These are phyloP conservation scores for Agrochola litura DNA, from an alignment of 2,888 invertebrate species.

Conservation along the genomic window DNA sequence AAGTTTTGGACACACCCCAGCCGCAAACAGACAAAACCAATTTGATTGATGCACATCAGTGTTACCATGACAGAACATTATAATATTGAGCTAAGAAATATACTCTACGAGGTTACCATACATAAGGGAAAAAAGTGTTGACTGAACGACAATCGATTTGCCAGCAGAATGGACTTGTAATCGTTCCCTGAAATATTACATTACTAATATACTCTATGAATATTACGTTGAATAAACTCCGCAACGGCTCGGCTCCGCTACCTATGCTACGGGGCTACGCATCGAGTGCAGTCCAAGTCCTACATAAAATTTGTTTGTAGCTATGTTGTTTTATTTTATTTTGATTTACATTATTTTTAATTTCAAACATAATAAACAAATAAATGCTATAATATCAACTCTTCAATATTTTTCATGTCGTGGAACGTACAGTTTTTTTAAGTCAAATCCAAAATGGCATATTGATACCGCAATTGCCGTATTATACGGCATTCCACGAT, in stretches of 20 bases:
- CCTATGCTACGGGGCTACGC: background rate
- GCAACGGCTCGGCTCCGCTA: background rate
- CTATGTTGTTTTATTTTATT: too few relatives aligned
- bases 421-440: background rate
- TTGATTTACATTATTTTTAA: background rate
- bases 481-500: too few relatives aligned
- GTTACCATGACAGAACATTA: background rate
- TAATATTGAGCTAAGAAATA: too few relatives aligned
- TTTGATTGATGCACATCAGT: constrained; percentile 18
- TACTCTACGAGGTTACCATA: background rate
- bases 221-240: background rate
- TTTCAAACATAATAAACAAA: too few relatives aligned
- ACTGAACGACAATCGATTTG: too few relatives aligned
- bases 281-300: background rate
- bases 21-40: constrained; percentile 41
- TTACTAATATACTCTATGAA: too few relatives aligned
- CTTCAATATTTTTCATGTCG: background rate
- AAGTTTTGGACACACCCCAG: constrained; percentile 67
- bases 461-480: too few relatives aligned
- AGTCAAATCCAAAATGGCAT: background rate
- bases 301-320: too few relatives aligned
- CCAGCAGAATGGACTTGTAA: too few relatives aligned
- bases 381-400: too few relatives aligned
- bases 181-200: background rate
- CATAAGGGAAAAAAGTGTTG: background rate